These are phyloP conservation scores for Latrodectus hesperus DNA, from an alignment of 2,888 invertebrate species.

Conservation along the genomic window DNA sequence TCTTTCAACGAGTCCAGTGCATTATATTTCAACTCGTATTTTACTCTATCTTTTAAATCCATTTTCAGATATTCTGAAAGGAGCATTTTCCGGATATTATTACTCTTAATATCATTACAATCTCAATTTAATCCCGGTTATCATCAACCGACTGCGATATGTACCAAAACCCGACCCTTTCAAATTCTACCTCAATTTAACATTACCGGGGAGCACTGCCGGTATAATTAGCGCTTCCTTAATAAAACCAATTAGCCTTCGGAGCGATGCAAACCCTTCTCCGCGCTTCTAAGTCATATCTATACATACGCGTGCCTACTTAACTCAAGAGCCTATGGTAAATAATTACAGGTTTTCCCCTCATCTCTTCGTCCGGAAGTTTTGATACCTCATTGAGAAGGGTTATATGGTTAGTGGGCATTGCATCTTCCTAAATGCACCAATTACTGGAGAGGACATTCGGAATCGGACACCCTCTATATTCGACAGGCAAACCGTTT, in stretches of 20 bases:
- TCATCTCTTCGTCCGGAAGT: conserved; percentile 45
- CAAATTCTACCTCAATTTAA: conserved; percentile 33
- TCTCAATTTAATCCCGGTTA: conserved; percentile 38
- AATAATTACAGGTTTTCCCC: conserved; percentile 49
- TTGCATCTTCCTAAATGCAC: conserved; percentile 34
- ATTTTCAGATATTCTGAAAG: neutral
- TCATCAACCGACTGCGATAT: conserved; percentile 4
- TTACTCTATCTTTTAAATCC: conserved; percentile 27
- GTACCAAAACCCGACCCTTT: conserved; percentile 15
- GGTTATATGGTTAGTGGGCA: conserved; percentile 24
- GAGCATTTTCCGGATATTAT: conserved; percentile 27
- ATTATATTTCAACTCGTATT: neutral
- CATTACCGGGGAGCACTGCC: conserved; percentile 15
- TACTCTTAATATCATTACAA: conserved; percentile 34
- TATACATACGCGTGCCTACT: conserved; percentile 28
- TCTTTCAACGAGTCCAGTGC: neutral
- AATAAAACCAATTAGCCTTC: conserved; percentile 66
- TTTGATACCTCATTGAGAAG: conserved; percentile 46
- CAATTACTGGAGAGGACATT: conserved; percentile 54
- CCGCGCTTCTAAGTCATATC: conserved; percentile 4
- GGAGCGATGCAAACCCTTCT: conserved; percentile 3
- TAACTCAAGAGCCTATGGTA: conserved; percentile 53
- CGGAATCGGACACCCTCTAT: conserved; percentile 42
- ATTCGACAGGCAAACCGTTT: conserved; percentile 19
- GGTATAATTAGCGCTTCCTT: conserved; percentile 65